A percentile compares a stretch with the other conserved stretches of the same genome.
These are phyloP conservation scores for Epicauta chinensis DNA, from an alignment of 1,140 invertebrate species.

Conservation along the genomic window DNA sequence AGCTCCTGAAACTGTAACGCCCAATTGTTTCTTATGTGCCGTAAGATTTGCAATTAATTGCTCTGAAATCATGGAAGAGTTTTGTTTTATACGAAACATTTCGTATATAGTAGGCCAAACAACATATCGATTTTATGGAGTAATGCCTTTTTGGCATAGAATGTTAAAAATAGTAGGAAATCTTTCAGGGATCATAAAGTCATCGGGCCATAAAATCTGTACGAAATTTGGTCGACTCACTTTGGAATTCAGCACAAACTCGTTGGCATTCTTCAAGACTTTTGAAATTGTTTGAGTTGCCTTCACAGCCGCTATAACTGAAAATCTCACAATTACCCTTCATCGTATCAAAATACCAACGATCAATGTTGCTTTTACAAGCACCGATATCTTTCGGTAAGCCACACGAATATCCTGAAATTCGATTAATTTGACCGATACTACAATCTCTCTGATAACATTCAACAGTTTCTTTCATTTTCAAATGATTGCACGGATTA, in stretches of 20 bases:
- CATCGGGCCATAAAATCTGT: too few relatives aligned
- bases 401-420: conserved; percentile 49
- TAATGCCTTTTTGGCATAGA: too few relatives aligned
- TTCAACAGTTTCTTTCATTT: conserved; percentile 44
- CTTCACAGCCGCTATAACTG: conserved; percentile 68
- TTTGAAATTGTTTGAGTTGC: conserved; percentile 68
- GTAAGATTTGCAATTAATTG: conserved; percentile 39
- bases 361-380: conserved; percentile 58
- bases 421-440: conserved; percentile 12
- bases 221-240: conserved; percentile 39
- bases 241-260: conserved; percentile 41
- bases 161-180: too few relatives aligned
- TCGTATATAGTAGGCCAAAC: too few relatives aligned
- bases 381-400: conserved; percentile 53
- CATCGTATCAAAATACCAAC: conserved; percentile 66
- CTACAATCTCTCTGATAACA: conserved; percentile 29
- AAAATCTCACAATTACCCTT: conserved; percentile 63
- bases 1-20: conserved; percentile 36
- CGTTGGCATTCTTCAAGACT: conserved; percentile 45
- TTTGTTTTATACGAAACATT: too few relatives aligned
- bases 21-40: conserved; percentile 29
- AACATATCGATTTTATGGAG: too few relatives aligned
- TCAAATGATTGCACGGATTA: conserved; percentile 42
- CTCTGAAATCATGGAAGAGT: conserved; percentile 21
- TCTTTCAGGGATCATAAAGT: too few relatives aligned